Percentiles rank a stretch among this genome's conserved stretches.
phyloP scores from a whole-genome alignment of 2,113 vertebrate genomes.

The Rhinopomastus cyanomelas region DNA sequence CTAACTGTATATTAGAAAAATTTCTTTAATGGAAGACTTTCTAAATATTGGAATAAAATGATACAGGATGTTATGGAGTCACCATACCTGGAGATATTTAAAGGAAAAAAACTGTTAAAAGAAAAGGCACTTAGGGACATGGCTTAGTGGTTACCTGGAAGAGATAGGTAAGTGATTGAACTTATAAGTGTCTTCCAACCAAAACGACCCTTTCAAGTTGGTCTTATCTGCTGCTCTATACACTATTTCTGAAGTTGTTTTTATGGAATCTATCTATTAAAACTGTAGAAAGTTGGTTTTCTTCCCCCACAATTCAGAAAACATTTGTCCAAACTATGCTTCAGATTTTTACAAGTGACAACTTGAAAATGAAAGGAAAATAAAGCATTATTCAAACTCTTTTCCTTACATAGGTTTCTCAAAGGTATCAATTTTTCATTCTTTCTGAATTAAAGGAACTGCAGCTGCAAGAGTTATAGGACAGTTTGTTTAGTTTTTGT shows the following conservation, averaged over 20 bases:
- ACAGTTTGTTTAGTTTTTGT: background rate
- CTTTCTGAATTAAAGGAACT: conserved; percentile 14
- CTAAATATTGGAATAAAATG: too few relatives aligned
- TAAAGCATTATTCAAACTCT: conserved; percentile 39
- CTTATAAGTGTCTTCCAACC: too few relatives aligned
- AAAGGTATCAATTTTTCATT: conserved; percentile 34
- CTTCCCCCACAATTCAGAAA: conserved; percentile 20
- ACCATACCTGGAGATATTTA: too few relatives aligned
- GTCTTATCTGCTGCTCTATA: background rate
- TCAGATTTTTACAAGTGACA: conserved; percentile 52
- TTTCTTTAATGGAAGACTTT: too few relatives aligned
- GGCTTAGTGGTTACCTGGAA: too few relatives aligned
- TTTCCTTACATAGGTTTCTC: conserved; percentile 1
- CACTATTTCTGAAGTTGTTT: background rate
- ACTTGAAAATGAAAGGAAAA: conserved; percentile 51
- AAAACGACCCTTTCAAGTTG: too few relatives aligned
- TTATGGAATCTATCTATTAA: background rate
- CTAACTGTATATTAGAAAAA: too few relatives aligned
- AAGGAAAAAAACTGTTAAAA: too few relatives aligned
- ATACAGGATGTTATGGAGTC: too few relatives aligned
- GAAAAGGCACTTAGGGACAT: too few relatives aligned
- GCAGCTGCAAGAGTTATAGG: background rate
- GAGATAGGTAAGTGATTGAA: too few relatives aligned
- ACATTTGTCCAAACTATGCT: conserved; percentile 14
- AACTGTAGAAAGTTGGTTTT: background rate